These are phyloP conservation scores for Ataeniobius toweri DNA, from an alignment of 2,797 vertebrate species.

Conservation along the genomic window DNA sequence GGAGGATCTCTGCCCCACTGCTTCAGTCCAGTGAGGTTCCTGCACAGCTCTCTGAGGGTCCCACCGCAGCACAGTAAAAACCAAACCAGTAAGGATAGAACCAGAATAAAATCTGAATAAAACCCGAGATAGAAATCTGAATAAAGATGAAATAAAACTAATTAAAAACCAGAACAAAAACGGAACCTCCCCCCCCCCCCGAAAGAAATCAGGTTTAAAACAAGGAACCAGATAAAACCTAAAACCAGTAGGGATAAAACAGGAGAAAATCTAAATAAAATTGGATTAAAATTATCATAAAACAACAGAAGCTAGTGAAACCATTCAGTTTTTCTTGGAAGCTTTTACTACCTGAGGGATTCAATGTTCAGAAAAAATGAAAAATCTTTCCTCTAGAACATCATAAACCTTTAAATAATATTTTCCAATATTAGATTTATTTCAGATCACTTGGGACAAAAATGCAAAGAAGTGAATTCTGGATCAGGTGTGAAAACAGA, in stretches of 20 bases:
- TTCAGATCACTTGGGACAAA: background rate
- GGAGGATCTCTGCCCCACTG: too few species aligned
- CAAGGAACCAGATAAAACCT: background rate
- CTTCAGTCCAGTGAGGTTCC: too few species aligned
- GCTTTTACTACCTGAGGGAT: background rate
- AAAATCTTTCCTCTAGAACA: background rate
- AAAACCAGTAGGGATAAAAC: background rate
- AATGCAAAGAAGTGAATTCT: background rate
- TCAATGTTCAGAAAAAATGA: background rate
- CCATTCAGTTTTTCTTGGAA: background rate
- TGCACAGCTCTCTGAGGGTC: too few species aligned
- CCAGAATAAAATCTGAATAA: background rate
- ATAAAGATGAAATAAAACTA: background rate
- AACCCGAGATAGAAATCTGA: background rate
- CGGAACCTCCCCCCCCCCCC: too few species aligned
- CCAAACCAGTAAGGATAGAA: background rate
- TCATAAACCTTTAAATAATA: background rate
- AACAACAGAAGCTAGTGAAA: background rate
- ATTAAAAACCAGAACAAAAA: background rate
- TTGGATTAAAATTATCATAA: background rate
- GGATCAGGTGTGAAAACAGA: background rate
- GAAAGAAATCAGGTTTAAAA: too few species aligned
- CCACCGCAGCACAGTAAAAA: too few species aligned
- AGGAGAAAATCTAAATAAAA: background rate
- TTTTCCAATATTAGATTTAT: background rate